Conservation (phyloP, 1,140 invertebrate species). For the Agraylea sexmaculata region DNA sequence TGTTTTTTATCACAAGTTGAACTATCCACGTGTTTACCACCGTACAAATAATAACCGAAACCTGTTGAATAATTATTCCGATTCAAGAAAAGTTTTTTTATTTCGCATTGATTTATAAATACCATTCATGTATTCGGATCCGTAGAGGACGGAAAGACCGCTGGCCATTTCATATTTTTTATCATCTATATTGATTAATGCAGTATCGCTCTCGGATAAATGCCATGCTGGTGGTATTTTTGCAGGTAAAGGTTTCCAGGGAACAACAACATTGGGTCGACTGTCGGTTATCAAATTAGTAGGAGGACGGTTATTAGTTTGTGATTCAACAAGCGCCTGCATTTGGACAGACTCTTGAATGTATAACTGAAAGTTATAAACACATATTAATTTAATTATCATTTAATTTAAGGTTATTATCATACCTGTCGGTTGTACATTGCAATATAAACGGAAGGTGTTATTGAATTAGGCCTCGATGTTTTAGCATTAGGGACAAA, state of each 20-base stretch:
- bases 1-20: conserved; percentile 14
- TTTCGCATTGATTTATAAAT: too few species aligned
- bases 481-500: conserved; percentile 1
- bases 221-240: conserved; percentile 19
- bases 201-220: conserved; percentile 25
- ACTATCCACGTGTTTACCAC: conserved; percentile 18
- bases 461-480: conserved; percentile 23
- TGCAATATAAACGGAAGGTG: conserved; percentile 71
- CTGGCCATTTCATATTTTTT: conserved; percentile 35
- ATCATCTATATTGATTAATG: conserved; percentile 22
- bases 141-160: conserved; percentile 55
- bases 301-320: conserved; percentile 1
- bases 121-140: conserved; percentile 58
- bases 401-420: conserved; percentile 5
- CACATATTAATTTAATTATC: conserved; percentile 7
- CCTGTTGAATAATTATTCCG: conserved; percentile 21
- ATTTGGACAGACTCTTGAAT: conserved; percentile 54
- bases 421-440: conserved; percentile 70
- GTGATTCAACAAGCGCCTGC: conserved; percentile 15
- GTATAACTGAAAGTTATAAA: conserved; percentile 46
- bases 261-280: conserved; percentile 32
- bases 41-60: conserved; percentile 55
- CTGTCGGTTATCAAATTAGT: conserved; percentile 1
- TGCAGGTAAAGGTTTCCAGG: conserved; percentile 57
- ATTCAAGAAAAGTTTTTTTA: conserved; percentile 9